Base-by-base conservation (phyloP, 2,113 vertebrate species). In the Chamaea fasciata region DNA sequence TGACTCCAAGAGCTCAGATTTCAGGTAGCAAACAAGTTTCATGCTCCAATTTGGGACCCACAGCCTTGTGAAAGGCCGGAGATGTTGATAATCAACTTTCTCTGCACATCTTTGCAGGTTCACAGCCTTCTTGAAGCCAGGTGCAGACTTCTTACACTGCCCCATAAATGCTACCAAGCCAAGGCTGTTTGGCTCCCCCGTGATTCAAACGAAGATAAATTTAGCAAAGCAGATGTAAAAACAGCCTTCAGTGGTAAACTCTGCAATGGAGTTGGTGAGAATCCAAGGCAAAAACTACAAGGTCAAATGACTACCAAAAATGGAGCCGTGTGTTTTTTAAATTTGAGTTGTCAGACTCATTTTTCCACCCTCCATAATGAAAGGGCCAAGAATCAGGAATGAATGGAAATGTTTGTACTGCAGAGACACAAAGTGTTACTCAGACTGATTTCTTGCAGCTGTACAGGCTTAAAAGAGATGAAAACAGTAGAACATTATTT, bases 151-250 rank as follows among this genome's bases (percentile, higher is more conserved):
- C 57, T 50, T 8, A 27, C 23, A 19, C 9, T 52, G 35, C 19
- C 44, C 62, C 27, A 13, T 6, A 39, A n/a, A 63, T 0, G 1
- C 44, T 23, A 15, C 24, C 78, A 28, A 94, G 84, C 39, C 7
- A 5, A 78, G 69, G 77, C 19, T 65, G 2, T 31, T 80, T 49
- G 71, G 44, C 64, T 91, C 81, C 26, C 46, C 50, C 33, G 30
- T 62, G 41, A 70, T 83, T 46, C 65, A 80, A 73, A 65, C 4
- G 39, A 52, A 79, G 49, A n/a, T 62, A 84, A 55, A 33, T 83
- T 87, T 81, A 93, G 59, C 55, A 88, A 93, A 78, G 27, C 75
- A 93, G 50, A 83, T 74, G 76, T 70, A 59, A 81, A 95, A 94
- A 39, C 47, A 69, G 60, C 64, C 79, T 57, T 64, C 30, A 59